Evolutionary conservation across 2,113 vertebrate species (phyloP).

Genomic region (Gadus chalcogrammus): DNA sequence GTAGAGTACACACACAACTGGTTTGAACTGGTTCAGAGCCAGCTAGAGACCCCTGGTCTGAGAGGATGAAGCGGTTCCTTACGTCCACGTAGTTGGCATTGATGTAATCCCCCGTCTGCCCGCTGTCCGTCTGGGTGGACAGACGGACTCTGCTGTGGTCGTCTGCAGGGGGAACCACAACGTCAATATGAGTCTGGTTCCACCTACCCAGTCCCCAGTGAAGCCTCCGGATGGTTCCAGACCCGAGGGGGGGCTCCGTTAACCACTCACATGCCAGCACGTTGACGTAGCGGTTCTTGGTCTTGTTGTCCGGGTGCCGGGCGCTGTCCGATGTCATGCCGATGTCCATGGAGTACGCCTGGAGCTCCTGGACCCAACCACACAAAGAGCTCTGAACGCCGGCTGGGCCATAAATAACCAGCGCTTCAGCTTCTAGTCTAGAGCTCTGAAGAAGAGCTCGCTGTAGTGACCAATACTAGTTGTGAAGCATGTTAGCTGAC

Average conservation of each 20-base stretch:
- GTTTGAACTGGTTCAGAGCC: too few species aligned
- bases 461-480: too few species aligned
- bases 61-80: constrained; percentile 51
- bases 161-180: constrained; percentile 71
- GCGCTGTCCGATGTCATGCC: constrained; percentile 87
- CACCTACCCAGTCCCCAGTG: background rate
- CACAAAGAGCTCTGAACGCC: constrained; percentile 18
- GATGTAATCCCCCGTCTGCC: constrained; percentile 89
- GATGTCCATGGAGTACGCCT: constrained; percentile 87
- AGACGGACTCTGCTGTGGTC: constrained; percentile 94
- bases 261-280: constrained; percentile 88
- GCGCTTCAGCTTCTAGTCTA: too few species aligned
- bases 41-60: constrained; percentile 2
- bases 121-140: constrained; percentile 74
- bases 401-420: too few species aligned
- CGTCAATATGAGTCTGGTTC: background rate
- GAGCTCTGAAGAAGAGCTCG: too few species aligned
- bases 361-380: constrained; percentile 79
- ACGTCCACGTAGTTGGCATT: constrained; percentile 97
- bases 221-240: background rate
- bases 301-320: constrained; percentile 91
- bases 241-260: too few species aligned
- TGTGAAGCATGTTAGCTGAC: too few species aligned
- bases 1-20: background rate
- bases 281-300: constrained; percentile 92